Conservation (phyloP, 2,113 vertebrate species). For the Siniperca knerii region DNA sequence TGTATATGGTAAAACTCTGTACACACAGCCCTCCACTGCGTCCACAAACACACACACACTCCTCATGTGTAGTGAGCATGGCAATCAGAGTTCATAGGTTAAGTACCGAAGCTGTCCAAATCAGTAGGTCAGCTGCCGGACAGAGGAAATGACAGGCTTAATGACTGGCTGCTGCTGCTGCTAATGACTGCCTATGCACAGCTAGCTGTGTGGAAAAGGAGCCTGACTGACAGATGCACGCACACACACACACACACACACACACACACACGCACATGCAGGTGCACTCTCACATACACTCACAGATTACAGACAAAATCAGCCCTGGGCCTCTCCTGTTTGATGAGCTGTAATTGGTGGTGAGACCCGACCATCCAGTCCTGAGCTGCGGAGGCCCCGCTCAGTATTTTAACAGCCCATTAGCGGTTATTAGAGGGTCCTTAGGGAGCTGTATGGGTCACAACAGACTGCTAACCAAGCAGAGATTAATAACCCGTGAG, state of each 20-base stretch:
- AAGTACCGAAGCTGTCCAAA: conserved; percentile 75
- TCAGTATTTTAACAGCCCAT: conserved; percentile 83
- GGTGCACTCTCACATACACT: conserved; percentile 43
- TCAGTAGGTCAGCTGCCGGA: conserved; percentile 75
- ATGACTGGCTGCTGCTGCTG: conserved; percentile 74
- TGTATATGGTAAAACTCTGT: not conserved
- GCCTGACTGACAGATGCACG: conserved; percentile 61
- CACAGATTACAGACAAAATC: conserved; percentile 55
- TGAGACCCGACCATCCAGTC: conserved; percentile 67
- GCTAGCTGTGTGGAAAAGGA: conserved; percentile 74
- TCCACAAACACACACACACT: conserved; percentile 24
- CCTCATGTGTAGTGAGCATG: conserved; percentile 19
- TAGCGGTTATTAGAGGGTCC: conserved; percentile 77
- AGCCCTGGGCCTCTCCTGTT: conserved; percentile 64
- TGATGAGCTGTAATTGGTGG: conserved; percentile 85
- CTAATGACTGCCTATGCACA: conserved; percentile 78
- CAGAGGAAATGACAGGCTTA: conserved; percentile 78
- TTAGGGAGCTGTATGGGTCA: conserved; percentile 71
- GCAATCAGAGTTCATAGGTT: conserved; percentile 76
- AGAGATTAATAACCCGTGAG: conserved; percentile 71
- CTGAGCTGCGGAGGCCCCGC: conserved; percentile 52
- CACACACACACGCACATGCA: conserved; percentile 39
- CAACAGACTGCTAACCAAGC: conserved; percentile 57
- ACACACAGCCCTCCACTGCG: conserved; percentile 1
- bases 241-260: conserved; percentile 10